phyloP scores from a whole-genome alignment of 2,113 vertebrate genomes.

The Peromyscus polionotus region DNA sequence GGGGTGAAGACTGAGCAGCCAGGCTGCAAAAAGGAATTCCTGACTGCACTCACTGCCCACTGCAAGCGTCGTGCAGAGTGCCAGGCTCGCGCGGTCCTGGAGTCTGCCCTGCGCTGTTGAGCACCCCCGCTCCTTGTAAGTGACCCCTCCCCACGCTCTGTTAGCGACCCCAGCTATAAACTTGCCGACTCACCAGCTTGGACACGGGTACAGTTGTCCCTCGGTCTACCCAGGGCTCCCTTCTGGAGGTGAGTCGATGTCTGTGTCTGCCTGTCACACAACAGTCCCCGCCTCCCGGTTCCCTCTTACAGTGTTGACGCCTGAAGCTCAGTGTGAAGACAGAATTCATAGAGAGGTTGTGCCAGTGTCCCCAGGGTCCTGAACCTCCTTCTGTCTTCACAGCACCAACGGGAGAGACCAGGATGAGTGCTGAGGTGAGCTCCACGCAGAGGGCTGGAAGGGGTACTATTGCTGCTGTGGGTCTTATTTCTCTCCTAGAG shows the following conservation, averaged over 20 bases:
- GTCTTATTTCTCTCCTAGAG: background rate
- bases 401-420: conserved; percentile 38
- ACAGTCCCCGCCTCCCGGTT: background rate
- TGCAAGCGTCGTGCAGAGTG: background rate
- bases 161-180: background rate
- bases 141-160: background rate
- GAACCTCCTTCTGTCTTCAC: conserved; percentile 68
- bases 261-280: background rate
- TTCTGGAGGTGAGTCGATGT: background rate
- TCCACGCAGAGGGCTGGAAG: background rate
- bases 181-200: background rate
- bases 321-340: background rate
- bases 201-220: background rate
- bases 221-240: background rate
- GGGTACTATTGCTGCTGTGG: background rate
- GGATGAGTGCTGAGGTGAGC: conserved; percentile 75
- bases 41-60: background rate
- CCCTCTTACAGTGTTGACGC: background rate
- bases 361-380: background rate
- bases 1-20: background rate
- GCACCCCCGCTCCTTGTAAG: background rate
- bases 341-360: background rate
- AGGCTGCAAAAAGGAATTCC: background rate
- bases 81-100: no score
- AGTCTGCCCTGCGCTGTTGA: background rate